Evolutionary conservation across 2,888 invertebrate genomes (phyloP), one percentile per base, ranked within the genome.

Genomic region (Chrysina gloriosa): DNA sequence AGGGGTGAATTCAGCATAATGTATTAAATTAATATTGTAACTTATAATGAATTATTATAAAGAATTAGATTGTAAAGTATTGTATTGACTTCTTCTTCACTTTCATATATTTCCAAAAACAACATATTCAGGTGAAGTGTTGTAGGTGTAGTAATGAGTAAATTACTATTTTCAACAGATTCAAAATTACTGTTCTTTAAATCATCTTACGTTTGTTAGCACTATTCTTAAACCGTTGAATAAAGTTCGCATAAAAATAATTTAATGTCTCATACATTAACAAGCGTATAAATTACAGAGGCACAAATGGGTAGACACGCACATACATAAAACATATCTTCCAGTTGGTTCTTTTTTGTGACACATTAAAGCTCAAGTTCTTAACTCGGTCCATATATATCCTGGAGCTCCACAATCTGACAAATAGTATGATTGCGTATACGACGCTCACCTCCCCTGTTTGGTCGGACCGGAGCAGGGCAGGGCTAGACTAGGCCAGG

Each of bases 341-440:
- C 58, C 27, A 42, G 58, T 61, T 31, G 52, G 52, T 52, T 29
- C 42, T 61, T 61, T 61, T 61, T 61, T 61, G 58, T 61, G 42
- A 61, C 58, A 42, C 48, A 58, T 48, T 67, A 67, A 58, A 67
- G 58, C 58, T 58, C 50, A 61, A 67, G 66, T 67, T 67, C 61
- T 61, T 67, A 67, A 67, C 66, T 67, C 48, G 48, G 47, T 16
- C 36, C 66, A 67, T 67, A 67, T 58, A 67, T 61, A 58, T 58
- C 36, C 25, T 25, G 47, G 47, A 23, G 25, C 52, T 58, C 61
- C 66, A 47, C 42, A 68, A 68, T 63, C 63, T 65, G 69, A 69
- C 69, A 69, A 69, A 69, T 69, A 63, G 68, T 68, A 68, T 68
- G 69, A 69, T 69, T 69, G 65, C 69, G 65, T 65, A 69, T 21